Evolutionary conservation across 2,888 invertebrate species (phyloP).

Genomic region (Magallana nippona): DNA sequence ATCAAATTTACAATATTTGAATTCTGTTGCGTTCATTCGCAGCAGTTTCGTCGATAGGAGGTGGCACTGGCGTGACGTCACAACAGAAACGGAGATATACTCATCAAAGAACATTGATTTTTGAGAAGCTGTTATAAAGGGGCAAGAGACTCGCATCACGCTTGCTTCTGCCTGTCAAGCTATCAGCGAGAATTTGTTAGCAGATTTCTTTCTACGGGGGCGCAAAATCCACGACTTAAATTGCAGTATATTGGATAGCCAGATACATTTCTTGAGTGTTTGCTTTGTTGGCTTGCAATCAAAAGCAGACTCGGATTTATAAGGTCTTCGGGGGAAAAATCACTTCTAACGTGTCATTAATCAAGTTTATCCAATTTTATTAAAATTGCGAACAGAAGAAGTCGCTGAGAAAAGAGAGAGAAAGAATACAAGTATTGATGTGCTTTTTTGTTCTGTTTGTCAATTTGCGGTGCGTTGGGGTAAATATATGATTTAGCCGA

Average conservation of each 20-base stretch:
- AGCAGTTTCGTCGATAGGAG: neutral
- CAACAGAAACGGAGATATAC: neutral
- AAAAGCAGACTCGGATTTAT: too few species aligned
- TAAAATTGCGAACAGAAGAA: too few species aligned
- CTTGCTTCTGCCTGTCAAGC: neutral
- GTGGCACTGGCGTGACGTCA: neutral
- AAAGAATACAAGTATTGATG: too few species aligned
- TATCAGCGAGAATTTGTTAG: neutral
- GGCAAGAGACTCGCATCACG: neutral
- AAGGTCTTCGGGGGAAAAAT: too few species aligned
- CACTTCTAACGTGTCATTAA: too few species aligned
- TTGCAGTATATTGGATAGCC: neutral
- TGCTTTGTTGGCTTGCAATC: too few species aligned
- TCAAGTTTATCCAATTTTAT: too few species aligned
- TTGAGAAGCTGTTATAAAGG: neutral
- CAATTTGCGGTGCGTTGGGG: too few species aligned
- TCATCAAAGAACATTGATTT: constrained; percentile 31
- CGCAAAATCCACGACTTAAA: neutral
- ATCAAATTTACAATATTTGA: neutral
- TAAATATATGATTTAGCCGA: too few species aligned
- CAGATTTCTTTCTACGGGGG: neutral
- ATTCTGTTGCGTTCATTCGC: neutral
- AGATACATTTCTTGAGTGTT: neutral
- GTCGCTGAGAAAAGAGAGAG: too few species aligned
- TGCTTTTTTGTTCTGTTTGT: too few species aligned